These are phyloP conservation scores for Pachliopta kotzebuea DNA, from an alignment of 2,888 invertebrate species.

Conservation along the genomic window DNA sequence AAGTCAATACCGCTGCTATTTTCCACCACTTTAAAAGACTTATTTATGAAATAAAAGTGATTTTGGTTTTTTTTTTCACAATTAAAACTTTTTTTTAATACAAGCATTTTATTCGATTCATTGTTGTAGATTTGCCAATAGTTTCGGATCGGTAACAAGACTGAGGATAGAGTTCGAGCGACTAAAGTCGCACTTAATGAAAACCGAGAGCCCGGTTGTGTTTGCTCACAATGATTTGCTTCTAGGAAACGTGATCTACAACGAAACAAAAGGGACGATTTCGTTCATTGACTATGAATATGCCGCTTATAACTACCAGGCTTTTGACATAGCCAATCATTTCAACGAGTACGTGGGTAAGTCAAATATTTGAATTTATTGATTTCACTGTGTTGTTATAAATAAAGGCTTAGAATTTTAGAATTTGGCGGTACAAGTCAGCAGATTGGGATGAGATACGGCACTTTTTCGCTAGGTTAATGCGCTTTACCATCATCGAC, in stretches of 20 bases:
- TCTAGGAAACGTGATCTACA: slow-evolving; percentile 95
- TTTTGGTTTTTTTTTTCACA: neutral
- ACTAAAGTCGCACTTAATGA: slow-evolving; percentile 82
- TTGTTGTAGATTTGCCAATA: slow-evolving; percentile 83
- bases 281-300: slow-evolving; percentile 99
- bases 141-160: slow-evolving; percentile 83
- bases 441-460: no score
- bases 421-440: no score
- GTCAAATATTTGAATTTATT: slow-evolving; percentile 37
- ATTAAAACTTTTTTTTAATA: slow-evolving; percentile 12
- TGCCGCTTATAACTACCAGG: slow-evolving; percentile 95
- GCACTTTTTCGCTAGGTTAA: no score
- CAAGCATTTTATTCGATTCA: slow-evolving; percentile 34
- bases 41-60: no score
- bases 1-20: no score
- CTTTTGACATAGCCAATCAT: slow-evolving; percentile 98
- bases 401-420: no score
- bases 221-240: slow-evolving; percentile 99
- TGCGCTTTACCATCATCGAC: no score
- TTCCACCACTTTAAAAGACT: no score
- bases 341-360: slow-evolving; percentile 98
- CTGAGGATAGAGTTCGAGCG: slow-evolving; percentile 85
- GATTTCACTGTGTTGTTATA: no score
- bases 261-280: slow-evolving; percentile 83
- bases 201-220: slow-evolving; percentile 88